These are phyloP conservation scores for Oryzias celebensis DNA, from an alignment of 2,113 vertebrate genomes.

Conservation along the genomic window DNA sequence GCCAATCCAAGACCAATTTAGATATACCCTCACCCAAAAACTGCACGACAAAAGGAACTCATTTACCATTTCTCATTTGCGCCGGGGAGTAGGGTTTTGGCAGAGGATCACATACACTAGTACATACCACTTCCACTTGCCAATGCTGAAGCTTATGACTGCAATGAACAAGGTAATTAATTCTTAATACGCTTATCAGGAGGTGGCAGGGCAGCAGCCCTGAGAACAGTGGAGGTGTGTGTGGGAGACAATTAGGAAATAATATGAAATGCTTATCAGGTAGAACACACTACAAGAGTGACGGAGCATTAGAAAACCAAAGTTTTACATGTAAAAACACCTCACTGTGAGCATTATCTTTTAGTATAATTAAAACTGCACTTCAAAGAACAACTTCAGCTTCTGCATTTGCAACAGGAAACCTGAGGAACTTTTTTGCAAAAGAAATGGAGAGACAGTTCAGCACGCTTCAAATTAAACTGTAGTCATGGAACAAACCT, in stretches of 20 bases:
- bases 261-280: conserved; percentile 60
- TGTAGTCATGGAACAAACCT: conserved; percentile 6
- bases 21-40: conserved; percentile 30
- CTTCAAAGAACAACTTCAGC: conserved; percentile 41
- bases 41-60: conserved; percentile 64
- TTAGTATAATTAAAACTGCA: conserved; percentile 58
- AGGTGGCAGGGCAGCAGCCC: conserved; percentile 54
- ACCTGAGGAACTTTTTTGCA: conserved; percentile 11
- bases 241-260: conserved; percentile 67
- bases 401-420: conserved; percentile 12
- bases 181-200: conserved; percentile 73
- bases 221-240: conserved; percentile 59
- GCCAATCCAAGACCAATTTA: conserved; percentile 38
- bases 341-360: conserved; percentile 40
- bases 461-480: conserved; percentile 41
- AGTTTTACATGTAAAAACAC: conserved; percentile 44
- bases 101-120: conserved; percentile 52
- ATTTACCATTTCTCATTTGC: conserved; percentile 57
- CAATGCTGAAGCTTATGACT: conserved; percentile 46
- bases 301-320: conserved; percentile 21
- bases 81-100: conserved; percentile 58
- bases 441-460: conserved; percentile 13
- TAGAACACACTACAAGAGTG: conserved; percentile 53
- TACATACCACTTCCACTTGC: conserved; percentile 43
- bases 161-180: conserved; percentile 65